Conservation (phyloP, 2,888 invertebrate species). For the Papilio demoleus region DNA sequence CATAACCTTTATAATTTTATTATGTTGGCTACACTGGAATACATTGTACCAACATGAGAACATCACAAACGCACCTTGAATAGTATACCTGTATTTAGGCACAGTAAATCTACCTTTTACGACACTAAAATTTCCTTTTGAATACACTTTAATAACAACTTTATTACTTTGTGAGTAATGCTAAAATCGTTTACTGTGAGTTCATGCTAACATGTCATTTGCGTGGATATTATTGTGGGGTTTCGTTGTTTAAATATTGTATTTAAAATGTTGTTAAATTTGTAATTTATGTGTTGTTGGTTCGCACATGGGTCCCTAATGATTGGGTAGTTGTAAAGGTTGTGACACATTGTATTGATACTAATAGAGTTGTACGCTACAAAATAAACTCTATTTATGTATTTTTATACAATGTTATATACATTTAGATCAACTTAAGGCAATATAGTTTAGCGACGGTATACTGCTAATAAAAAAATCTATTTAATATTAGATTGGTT, state of each 20-base stretch:
- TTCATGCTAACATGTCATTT: constrained; percentile 23
- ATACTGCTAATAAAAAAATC: no score
- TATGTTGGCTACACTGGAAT: constrained; percentile 4
- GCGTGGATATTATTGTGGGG: constrained; percentile 24
- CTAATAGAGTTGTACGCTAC: neutral
- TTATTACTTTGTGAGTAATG: neutral
- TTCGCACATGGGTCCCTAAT: constrained; percentile 40
- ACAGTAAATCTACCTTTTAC: constrained; percentile 43
- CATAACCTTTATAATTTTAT: constrained; percentile 15
- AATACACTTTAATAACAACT: constrained; percentile 17
- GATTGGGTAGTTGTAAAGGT: constrained; percentile 18
- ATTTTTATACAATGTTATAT: neutral
- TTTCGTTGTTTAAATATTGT: constrained; percentile 41
- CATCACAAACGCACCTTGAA: constrained; percentile 16
- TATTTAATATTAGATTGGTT: no score
- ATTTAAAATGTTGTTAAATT: constrained; percentile 40
- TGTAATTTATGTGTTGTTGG: constrained; percentile 36
- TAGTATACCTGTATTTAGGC: constrained; percentile 45
- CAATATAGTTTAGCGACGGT: no score
- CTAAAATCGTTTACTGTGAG: constrained; percentile 6
- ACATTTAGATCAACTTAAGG: no score
- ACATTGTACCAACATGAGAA: constrained; percentile 37
- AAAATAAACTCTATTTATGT: neutral
- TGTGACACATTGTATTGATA: neutral
- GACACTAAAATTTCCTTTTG: neutral